These are phyloP conservation scores for Parazoanthus atlanticus DNA, from an alignment of 92 coral and sea anemone genomes.

Conservation along the genomic window DNA sequence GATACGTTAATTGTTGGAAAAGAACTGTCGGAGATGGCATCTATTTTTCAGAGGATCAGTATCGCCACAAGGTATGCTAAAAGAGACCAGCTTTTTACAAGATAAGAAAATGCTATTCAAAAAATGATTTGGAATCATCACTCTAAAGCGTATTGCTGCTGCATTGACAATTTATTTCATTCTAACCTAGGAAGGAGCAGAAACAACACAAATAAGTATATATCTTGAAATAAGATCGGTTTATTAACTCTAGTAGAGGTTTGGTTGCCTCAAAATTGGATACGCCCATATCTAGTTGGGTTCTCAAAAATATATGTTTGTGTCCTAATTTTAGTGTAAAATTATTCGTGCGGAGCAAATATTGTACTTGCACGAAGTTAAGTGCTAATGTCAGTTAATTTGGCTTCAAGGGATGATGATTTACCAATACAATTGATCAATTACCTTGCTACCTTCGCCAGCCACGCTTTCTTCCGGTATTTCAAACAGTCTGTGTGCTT, in stretches of 20 bases:
- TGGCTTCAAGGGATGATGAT: conserved; percentile 47
- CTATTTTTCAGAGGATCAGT: neutral
- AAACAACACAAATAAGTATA: neutral
- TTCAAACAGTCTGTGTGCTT: conserved; percentile 45
- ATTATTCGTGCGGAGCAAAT: conserved; percentile 42
- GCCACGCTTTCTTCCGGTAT: conserved; percentile 48
- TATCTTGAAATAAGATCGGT: neutral
- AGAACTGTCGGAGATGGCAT: neutral
- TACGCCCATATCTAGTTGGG: conserved; percentile 34
- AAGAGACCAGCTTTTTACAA: neutral
- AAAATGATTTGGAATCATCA: neutral
- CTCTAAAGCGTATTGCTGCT: neutral
- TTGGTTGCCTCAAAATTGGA: conserved; percentile 13
- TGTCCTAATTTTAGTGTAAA: conserved; percentile 43
- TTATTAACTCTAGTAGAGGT: neutral
- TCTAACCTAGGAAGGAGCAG: neutral
- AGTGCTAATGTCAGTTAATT: conserved; percentile 49
- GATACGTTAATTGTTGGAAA: neutral
- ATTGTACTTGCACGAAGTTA: conserved; percentile 38
- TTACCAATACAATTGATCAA: conserved; percentile 46
- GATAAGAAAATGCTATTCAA: neutral
- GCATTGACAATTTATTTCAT: neutral
- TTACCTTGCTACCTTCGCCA: conserved; percentile 48
- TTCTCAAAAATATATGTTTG: conserved; percentile 29
- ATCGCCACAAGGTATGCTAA: neutral